These are phyloP conservation scores for Phallusia fumigata DNA, from an alignment of 23 tunicate genomes.

Conservation along the genomic window DNA sequence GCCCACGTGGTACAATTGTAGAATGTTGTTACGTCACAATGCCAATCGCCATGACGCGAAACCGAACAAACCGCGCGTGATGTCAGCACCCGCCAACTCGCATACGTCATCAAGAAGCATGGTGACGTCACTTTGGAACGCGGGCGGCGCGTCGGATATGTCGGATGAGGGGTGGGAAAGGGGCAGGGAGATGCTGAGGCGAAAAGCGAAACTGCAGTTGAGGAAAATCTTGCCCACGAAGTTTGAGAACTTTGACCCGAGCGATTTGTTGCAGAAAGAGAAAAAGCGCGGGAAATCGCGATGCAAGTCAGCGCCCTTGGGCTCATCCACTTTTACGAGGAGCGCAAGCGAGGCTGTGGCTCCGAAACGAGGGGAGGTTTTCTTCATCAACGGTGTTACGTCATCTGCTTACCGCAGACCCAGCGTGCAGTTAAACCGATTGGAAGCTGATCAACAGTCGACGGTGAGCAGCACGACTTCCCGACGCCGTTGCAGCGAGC, in stretches of 20 bases:
- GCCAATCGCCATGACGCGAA: background rate
- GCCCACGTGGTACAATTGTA: conserved; percentile 86
- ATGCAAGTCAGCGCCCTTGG: background rate
- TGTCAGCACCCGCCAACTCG: conserved; percentile 9
- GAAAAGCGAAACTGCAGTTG: conserved; percentile 35
- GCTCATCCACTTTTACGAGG: conserved; percentile 9
- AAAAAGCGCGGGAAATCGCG: conserved; percentile 1
- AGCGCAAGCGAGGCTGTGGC: conserved; percentile 10
- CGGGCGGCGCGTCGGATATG: background rate
- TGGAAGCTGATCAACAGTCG: background rate
- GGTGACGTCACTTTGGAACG: background rate
- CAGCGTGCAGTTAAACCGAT: conserved; percentile 31
- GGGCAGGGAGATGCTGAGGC: conserved; percentile 58
- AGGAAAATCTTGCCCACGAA: conserved; percentile 22
- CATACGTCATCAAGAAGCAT: conserved; percentile 5
- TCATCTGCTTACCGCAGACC: conserved; percentile 55
- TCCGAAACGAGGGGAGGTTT: background rate
- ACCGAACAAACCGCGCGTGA: conserved; percentile 1
- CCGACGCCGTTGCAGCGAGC: conserved; percentile 39
- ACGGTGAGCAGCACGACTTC: background rate
- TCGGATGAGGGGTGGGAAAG: conserved; percentile 1
- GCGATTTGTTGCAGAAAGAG: conserved; percentile 8
- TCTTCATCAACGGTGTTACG: conserved; percentile 49
- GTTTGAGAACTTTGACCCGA: conserved; percentile 38
- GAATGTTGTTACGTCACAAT: conserved; percentile 14